These are phyloP conservation scores for Anastrepha ludens DNA, from an alignment of 1,140 invertebrate genomes.

Conservation along the genomic window DNA sequence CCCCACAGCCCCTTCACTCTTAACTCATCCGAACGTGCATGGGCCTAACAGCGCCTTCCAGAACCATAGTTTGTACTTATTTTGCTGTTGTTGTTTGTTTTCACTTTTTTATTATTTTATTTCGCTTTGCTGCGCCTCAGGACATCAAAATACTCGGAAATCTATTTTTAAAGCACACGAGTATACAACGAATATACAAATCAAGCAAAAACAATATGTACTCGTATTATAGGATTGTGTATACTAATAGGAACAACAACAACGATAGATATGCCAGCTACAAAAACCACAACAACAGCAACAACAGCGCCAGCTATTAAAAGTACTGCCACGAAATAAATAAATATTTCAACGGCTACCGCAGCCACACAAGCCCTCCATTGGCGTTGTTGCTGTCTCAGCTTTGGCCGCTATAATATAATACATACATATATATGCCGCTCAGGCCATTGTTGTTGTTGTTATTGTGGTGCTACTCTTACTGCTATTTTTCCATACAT, in stretches of 20 bases:
- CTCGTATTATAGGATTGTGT: slow-evolving; percentile 21
- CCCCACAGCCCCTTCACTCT: neutral
- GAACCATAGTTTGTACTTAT: neutral
- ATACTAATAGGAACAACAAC: slow-evolving; percentile 4
- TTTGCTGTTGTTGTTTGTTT: neutral
- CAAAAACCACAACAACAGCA: slow-evolving; percentile 1
- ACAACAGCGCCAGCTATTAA: slow-evolving; percentile 39
- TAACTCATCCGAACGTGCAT: no score
- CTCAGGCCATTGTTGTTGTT: neutral
- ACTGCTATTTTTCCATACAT: neutral
- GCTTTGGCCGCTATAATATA: slow-evolving; percentile 5
- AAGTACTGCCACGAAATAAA: slow-evolving; percentile 37
- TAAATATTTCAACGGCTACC: slow-evolving; percentile 36
- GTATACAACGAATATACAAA: slow-evolving; percentile 26
- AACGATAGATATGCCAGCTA: neutral
- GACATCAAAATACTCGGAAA: slow-evolving; percentile 49
- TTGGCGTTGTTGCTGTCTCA: neutral
- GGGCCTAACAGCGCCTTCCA: neutral
- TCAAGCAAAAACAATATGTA: slow-evolving; percentile 30
- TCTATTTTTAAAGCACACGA: slow-evolving; percentile 39
- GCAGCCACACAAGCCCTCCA: neutral
- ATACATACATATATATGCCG: neutral
- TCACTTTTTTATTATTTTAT: neutral
- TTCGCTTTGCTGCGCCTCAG: slow-evolving; percentile 33
- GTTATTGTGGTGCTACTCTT: neutral